Base-by-base conservation (phyloP, 37 sponge, comb jelly and placozoan species). In the Dysidea cf. avara region DNA sequence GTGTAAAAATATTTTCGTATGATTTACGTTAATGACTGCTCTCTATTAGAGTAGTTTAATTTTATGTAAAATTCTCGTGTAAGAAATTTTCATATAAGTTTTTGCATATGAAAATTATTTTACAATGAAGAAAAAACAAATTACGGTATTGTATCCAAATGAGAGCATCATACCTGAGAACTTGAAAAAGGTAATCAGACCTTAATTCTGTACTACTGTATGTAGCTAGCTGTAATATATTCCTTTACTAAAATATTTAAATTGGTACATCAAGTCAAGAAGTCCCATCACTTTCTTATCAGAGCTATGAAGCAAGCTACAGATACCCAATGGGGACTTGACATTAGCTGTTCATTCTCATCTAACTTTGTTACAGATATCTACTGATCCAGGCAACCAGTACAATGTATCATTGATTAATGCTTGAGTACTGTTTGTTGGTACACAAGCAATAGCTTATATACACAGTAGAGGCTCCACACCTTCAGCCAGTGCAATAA, bases 331-430 rank as follows among this genome's bases (percentile, higher is more conserved):
- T 69, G 33, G 61, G 37, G 16, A 40, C 18, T 29, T 18, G n/a
- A n/a, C n/a, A n/a, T n/a, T n/a, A n/a, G n/a, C n/a, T n/a, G n/a
- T n/a, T n/a, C n/a, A n/a, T n/a, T n/a, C n/a, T n/a, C n/a, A n/a
- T n/a, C n/a, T n/a, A n/a, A n/a, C n/a, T n/a, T 2, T 49, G 0
- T 3, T 54, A 5, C 57, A 95, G 96, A 54, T 90, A 56, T 82
- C 96, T 20, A 49, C 48, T 20, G 82, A 78, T 40, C 92, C 92
- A 49, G 92, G 92, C 16, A 94, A 88, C 56, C 84, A 84, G 83
- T 99, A 99, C 84, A 89, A 87, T 78, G 78, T 90, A 16, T 80
- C 96, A 24, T 84, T 96, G 56, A 87, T 99, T 78, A 99, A 99
- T 66, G 90, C 96, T 1, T 81, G 95, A 26, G 93, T 96, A 30